Conservation (phyloP, 1,140 invertebrate species). For the Lanistes nyassanus region DNA sequence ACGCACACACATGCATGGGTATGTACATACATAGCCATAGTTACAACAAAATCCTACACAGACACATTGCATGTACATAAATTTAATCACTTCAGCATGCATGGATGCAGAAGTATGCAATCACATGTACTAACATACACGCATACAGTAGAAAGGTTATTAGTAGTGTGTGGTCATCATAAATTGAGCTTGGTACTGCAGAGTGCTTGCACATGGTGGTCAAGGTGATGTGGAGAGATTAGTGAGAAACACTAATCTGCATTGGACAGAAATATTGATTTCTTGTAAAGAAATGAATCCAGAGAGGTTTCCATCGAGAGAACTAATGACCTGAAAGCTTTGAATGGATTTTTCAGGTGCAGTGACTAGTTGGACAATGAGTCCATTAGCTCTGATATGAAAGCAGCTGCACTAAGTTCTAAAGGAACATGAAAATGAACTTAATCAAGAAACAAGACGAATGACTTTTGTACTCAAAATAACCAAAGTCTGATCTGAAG, state of each 20-base stretch:
- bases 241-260: not conserved
- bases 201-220: not conserved
- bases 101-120: not conserved
- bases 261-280: not conserved
- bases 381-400: no score
- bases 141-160: not conserved
- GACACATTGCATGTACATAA: not conserved
- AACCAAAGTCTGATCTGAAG: not conserved
- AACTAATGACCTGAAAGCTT: no score
- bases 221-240: not conserved
- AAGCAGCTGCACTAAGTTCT: no score
- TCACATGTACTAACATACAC: not conserved
- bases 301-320: no score
- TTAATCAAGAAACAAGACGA: no score
- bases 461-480: no score
- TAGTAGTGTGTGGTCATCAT: not conserved
- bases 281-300: not conserved
- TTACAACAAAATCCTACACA: no score
- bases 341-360: no score
- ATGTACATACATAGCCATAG: not conserved
- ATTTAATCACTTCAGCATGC: not conserved
- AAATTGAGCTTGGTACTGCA: not conserved
- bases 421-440: no score
- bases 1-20: not conserved
- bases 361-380: no score